Conservation (phyloP, 2,797 vertebrate genomes). For the Antennarius maculatus region DNA sequence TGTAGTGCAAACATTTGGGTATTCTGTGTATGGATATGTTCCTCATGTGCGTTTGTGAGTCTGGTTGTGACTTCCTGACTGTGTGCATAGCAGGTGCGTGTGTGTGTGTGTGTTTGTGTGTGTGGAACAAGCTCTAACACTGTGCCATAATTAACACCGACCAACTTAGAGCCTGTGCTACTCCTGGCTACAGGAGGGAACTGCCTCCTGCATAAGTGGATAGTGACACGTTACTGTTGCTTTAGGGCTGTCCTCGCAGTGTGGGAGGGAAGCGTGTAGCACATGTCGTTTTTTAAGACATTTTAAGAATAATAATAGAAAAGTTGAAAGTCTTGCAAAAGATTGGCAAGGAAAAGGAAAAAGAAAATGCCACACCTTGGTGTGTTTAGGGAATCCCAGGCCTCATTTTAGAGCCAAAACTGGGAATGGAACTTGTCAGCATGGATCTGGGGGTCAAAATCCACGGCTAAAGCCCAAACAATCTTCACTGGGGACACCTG, state of each 20-base stretch:
- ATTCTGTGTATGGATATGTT: slow-evolving; percentile 26
- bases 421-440: too few relatives aligned
- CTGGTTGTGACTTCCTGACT: slow-evolving; percentile 54
- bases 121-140: slow-evolving; percentile 58
- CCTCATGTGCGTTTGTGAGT: slow-evolving; percentile 9
- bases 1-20: slow-evolving; percentile 66
- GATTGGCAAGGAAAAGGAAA: neutral
- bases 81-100: slow-evolving; percentile 17
- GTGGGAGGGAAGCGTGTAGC: neutral
- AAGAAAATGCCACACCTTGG: neutral
- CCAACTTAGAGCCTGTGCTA: slow-evolving; percentile 62
- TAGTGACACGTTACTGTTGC: slow-evolving; percentile 7
- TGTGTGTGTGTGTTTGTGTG: slow-evolving; percentile 46
- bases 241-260: slow-evolving; percentile 5
- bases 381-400: too few relatives aligned
- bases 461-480: too few relatives aligned
- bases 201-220: slow-evolving; percentile 8
- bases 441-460: too few relatives aligned
- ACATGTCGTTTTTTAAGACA: too few relatives aligned
- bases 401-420: too few relatives aligned
- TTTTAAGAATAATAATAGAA: neutral
- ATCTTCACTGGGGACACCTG: too few relatives aligned
- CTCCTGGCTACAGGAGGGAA: slow-evolving; percentile 39
- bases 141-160: slow-evolving; percentile 67
- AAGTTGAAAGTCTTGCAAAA: neutral